Evolutionary conservation across 37 sponge, comb jelly and placozoan species (phyloP), one percentile per base, ranked within the genome.

Genomic region (Oopsacas minuta): DNA sequence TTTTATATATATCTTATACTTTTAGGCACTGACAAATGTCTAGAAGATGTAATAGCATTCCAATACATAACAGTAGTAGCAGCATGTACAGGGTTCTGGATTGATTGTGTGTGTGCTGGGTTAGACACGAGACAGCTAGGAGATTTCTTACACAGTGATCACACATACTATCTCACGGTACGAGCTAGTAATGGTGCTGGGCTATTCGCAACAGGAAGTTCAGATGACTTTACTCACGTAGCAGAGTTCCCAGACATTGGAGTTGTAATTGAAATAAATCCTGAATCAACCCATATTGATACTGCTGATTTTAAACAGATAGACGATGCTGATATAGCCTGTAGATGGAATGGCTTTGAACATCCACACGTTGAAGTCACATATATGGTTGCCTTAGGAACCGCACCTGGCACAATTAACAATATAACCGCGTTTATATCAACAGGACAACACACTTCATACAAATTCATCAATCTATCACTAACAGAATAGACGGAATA

Each of bases 141-240:
- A 15, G 49, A 42, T 15, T 42, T 42, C 49, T 42, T 42, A 15
- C 49, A 42, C 15, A 42, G 49, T 15, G 49, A 42, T 15, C 49
- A 42, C 23, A 52, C 15, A 10, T 94, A 94, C 83, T 94, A 87
- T 52, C 35, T 90, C 52, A 89, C 84, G 36, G 90, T 94, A 30
- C 38, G 81, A 83, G 90, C 83, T 38, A 89, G 91, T 38, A 93
- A 88, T 51, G 23, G 53, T 0, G 42, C 84, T 0, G 87, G 86
- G 20, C 82, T 88, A 39, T 89, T 89, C 38, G 1, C 85, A 0
- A 23, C n/a, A 12, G 88, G 82, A 3, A 69, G 38, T 37, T 91
- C 94, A 37, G 85, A 94, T 90, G 94, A 42, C 49, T 42, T 17
- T 15, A 42, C 49, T 17, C 49, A 42, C 15, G 49, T 42, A 42